Base-by-base conservation (phyloP, 2,113 vertebrate species). In the Gnathonemus echidnorhynchus region DNA sequence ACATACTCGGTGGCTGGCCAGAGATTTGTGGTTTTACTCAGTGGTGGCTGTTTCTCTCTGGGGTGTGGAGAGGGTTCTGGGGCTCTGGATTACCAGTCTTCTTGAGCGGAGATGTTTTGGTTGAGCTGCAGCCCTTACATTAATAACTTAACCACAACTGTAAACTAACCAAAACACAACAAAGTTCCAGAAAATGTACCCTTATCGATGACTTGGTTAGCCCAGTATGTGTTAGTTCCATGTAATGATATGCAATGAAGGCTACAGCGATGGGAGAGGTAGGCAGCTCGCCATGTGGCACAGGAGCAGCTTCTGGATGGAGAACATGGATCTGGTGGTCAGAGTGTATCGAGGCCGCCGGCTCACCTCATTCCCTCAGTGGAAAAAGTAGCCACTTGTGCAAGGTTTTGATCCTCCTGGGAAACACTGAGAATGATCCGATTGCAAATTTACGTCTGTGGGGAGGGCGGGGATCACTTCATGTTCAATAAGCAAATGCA, bases 401-500 rank as follows among this genome's bases (percentile, higher is more conserved):
- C 45, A 70, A 70, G 56, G 77, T 53, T 70, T 88, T 31, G 62
- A 42, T 91, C 62, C 89, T 93, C 88, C 86, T 45, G 91, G 92
- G 85, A 86, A 90, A 90, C 91, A 90, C 86, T 83, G 10, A n/a
- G 5, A 24, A 83, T 85, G 52, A 88, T 90, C 80, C 53, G 39
- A 42, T 95, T 95, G 95, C 95, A 96, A 96, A 96, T 93, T 27
- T 88, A 88, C 83, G 74, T 80, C 8, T 89, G n/a, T 70, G 35
- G 35, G 74, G 35, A n/a, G 74, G 10, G 13, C 87, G 88, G 89
- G 58, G 88, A 42, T 93, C 89, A 93, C 91, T n/a, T 87, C 58
- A 88, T 50, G 15, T 88, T 27, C 89, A 62, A 15, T 88, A 96
- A 94, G 93, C 95, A 96, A 96, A 96, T 95, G 0, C 46, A 92